These are phyloP conservation scores for Drosophila serrata DNA, from an alignment of 1,140 invertebrate genomes.

Conservation along the genomic window DNA sequence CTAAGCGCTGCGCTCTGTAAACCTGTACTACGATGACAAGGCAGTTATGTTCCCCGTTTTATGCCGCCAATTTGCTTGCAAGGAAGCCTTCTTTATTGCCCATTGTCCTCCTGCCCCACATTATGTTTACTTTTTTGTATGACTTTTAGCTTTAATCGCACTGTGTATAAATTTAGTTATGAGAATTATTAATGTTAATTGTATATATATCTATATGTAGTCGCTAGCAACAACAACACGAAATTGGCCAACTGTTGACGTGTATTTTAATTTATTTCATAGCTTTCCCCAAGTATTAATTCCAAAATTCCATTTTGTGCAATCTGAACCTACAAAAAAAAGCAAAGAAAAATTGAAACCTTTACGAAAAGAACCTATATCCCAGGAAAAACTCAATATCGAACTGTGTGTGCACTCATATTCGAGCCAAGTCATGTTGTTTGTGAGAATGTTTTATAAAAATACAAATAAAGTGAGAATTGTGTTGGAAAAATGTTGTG, in stretches of 20 bases:
- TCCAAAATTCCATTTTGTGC: slow-evolving; percentile 28
- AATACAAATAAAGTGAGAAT: slow-evolving; percentile 73
- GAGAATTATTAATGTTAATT: slow-evolving; percentile 81
- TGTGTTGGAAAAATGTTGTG: slow-evolving; percentile 46
- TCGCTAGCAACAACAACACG: slow-evolving; percentile 42
- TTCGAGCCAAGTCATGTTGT: slow-evolving; percentile 51
- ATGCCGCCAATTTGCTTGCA: slow-evolving; percentile 77
- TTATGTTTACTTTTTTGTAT: slow-evolving; percentile 72
- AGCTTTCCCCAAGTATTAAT: slow-evolving; percentile 55
- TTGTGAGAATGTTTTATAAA: slow-evolving; percentile 54
- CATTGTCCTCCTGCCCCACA: slow-evolving; percentile 30
- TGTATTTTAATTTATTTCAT: slow-evolving; percentile 61
- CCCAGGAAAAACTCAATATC: slow-evolving; percentile 39
- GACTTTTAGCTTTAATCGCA: slow-evolving; percentile 69
- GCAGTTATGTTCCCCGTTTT: slow-evolving; percentile 46
- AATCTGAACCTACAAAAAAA: slow-evolving; percentile 13
- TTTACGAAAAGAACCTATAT: slow-evolving; percentile 17
- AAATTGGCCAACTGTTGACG: slow-evolving; percentile 59
- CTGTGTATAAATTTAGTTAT: slow-evolving; percentile 73
- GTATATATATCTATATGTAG: slow-evolving; percentile 36
- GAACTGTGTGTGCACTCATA: slow-evolving; percentile 36
- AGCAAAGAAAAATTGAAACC: slow-evolving; percentile 13
- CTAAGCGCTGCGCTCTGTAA: slow-evolving; percentile 74
- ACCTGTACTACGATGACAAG: slow-evolving; percentile 74
- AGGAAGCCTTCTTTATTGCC: slow-evolving; percentile 15